A percentile compares a stretch with the other conserved stretches of the same genome.
Evolutionary conservation across 2,113 vertebrate genomes (phyloP).

Genomic region (Brachypteracias leptosomus): DNA sequence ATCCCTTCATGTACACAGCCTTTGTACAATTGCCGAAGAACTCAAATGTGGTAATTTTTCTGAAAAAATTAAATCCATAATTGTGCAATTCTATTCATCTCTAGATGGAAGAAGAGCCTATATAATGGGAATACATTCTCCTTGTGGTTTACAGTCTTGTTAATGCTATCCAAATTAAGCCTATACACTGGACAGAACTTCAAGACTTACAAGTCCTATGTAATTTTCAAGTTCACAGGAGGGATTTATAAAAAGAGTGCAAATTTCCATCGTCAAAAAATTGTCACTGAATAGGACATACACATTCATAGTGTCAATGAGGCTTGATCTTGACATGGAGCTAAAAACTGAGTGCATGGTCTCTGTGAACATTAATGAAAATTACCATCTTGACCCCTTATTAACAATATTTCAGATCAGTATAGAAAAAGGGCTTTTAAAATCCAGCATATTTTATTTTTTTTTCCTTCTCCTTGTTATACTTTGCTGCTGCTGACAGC

Average conservation of each 20-base stretch:
- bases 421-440: background rate
- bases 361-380: background rate
- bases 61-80: background rate
- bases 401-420: background rate
- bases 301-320: background rate
- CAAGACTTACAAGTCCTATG: background rate
- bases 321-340: background rate
- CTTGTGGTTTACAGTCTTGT: background rate
- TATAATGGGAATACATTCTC: background rate
- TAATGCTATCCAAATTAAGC: background rate
- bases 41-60: background rate
- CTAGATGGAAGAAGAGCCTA: background rate
- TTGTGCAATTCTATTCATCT: background rate
- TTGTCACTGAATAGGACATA: background rate
- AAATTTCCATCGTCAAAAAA: background rate
- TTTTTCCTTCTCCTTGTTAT: rapidly evolving
- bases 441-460: background rate
- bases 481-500: background rate
- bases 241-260: background rate
- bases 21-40: background rate
- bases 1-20: background rate
- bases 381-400: background rate
- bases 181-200: background rate
- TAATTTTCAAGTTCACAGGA: background rate
- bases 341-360: background rate